Conservation (phyloP, 2,888 invertebrate species). For the Bruchidius siliquastri region DNA sequence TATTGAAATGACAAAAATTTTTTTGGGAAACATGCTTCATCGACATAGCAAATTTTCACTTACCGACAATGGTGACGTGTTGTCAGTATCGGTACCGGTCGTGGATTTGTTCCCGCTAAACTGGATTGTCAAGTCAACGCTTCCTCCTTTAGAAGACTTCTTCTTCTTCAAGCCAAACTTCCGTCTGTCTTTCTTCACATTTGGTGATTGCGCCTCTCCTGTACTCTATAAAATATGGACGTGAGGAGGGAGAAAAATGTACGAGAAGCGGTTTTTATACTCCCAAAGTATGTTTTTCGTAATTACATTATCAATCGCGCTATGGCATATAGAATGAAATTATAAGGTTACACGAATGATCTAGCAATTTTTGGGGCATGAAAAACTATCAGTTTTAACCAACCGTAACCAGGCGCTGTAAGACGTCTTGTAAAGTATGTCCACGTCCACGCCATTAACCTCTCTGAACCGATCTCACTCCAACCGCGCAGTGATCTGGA, state of each 20-base stretch:
- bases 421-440: too few species aligned
- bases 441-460: too few species aligned
- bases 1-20: too few species aligned
- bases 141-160: slow-evolving; percentile 58
- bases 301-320: too few species aligned
- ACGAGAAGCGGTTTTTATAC: slow-evolving; percentile 2
- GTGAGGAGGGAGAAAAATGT: not conserved
- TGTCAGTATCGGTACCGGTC: slow-evolving; percentile 39
- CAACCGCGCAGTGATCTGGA: too few species aligned
- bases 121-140: slow-evolving; percentile 54
- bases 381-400: too few species aligned
- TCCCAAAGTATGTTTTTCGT: not conserved
- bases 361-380: too few species aligned
- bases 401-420: too few species aligned
- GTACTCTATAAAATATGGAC: slow-evolving; percentile 10
- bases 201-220: slow-evolving; percentile 43
- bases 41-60: slow-evolving; percentile 20
- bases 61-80: slow-evolving; percentile 47
- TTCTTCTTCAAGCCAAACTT: slow-evolving; percentile 67
- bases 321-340: too few species aligned
- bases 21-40: too few species aligned
- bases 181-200: slow-evolving; percentile 63
- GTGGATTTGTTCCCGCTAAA: slow-evolving; percentile 38
- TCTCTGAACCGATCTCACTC: too few species aligned
- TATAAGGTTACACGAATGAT: too few species aligned